These are phyloP conservation scores for Barnardius zonarius DNA, from an alignment of 2,113 vertebrate species.

Conservation along the genomic window DNA sequence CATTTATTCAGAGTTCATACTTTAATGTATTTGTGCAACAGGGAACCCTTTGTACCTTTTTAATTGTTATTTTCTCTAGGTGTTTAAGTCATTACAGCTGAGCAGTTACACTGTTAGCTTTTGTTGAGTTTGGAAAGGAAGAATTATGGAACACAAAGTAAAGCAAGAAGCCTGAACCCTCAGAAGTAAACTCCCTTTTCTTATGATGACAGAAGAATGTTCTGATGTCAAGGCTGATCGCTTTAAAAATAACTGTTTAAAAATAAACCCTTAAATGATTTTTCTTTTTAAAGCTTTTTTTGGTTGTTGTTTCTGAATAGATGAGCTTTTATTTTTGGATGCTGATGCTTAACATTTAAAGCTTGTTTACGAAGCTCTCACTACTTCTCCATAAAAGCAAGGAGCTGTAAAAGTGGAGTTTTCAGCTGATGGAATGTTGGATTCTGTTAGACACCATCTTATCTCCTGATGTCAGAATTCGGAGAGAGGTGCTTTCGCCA, in stretches of 20 bases:
- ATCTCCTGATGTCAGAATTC: neutral
- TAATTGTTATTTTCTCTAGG: constrained; percentile 56
- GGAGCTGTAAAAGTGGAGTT: neutral
- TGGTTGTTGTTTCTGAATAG: neutral
- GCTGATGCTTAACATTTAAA: constrained; percentile 2
- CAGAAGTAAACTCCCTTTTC: constrained; percentile 10
- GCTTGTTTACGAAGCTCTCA: neutral
- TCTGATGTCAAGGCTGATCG: constrained; percentile 25
- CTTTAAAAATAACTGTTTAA: constrained; percentile 45
- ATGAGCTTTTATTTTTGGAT: constrained; percentile 32
- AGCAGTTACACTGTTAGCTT: constrained; percentile 7
- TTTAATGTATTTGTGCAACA: constrained; percentile 30
- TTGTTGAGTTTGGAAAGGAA: constrained; percentile 12
- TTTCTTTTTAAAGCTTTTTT: constrained; percentile 29
- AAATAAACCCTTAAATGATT: constrained; percentile 27
- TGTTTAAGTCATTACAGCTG: constrained; percentile 46
- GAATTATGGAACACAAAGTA: neutral
- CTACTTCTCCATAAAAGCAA: neutral
- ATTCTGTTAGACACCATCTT: neutral
- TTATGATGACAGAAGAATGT: constrained; percentile 17
- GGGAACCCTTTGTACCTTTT: constrained; percentile 25
- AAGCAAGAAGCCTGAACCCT: neutral
- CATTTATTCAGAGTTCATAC: constrained; percentile 50
- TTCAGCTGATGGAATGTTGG: neutral
- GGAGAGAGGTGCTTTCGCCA: neutral